Evolutionary conservation across 1,140 invertebrate species (phyloP), one percentile per base, ranked within the genome.

Genomic region (Schlechtendalia chinensis): DNA sequence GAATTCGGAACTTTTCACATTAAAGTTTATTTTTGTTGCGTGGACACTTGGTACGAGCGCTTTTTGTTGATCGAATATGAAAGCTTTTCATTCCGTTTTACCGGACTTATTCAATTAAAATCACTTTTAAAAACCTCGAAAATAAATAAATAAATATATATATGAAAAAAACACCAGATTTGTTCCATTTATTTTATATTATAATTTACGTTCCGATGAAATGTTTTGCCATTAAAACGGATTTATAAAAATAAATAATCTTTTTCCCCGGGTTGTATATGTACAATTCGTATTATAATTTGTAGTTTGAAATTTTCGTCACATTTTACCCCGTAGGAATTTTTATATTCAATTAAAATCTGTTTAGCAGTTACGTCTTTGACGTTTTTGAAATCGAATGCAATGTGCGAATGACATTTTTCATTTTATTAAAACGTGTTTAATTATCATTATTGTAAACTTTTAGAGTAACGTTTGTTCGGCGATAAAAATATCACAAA

Each of bases 1-100:
- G 47, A 53, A 72, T 72, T 72, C 54, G 29, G 47, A 72, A 53
- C 69, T 72, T 72, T 72, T 72, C 69, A 5, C 69, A 29, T 53
- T 53, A 53, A 72, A 72, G 69, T 72, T 72, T 54, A 29, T 53
- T 19, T 29, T n/a, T 53, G 22, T 53, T 53, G 16, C 29, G 17
- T 2, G 3, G 50, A 10, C 24, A 50, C 14, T 69, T 24, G 2
- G 3, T 50, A 24, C 14, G 45, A 69, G n/a, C 8, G 22, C 1
- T 6, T 14, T 69, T 69, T 22, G 22, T 69, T 27, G 45, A 69
- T 50, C 45, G 67, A 69, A 50, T 50, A 50, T 27, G 67, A 50
- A 72, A 54, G 54, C 24, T 29, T n/a, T 72, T n/a, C 45, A 69
- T 22, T 54, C 45, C 47, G 17, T 53, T 10, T 53, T 29, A 71